Base-by-base conservation (phyloP, 2,113 vertebrate genomes). In the Salminus brasiliensis region DNA sequence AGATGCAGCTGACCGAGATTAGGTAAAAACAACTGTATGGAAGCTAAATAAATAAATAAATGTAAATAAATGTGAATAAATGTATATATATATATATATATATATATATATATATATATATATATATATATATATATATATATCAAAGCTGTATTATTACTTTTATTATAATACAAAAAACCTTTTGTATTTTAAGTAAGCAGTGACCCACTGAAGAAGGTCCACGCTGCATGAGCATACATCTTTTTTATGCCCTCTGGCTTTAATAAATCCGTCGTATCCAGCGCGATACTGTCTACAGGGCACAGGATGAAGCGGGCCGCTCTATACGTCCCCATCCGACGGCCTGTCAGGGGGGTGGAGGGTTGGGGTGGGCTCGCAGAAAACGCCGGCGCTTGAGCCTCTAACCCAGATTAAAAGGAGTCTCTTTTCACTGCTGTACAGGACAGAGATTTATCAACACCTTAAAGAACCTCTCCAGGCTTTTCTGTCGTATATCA, bases 361-460 rank as follows among this genome's bases (percentile, higher is more conserved):
- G n/a, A n/a, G n/a, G 5, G 57, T 47, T 2, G 4, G 45, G n/a
- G 21, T 1, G 63, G 53, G 69, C n/a, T n/a, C n/a, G 47, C 53
- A 41, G 73, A 25, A 82, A 76, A 74, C 49, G 36, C 30, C 63
- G 27, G 74, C 52, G 76, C 81, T 75, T 65, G 60, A 66, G 66
- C 66, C 68, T 75, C 69, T 71, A 69, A 53, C 70, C 47, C 63
- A 63, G 62, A 76, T 81, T 76, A 72, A 72, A 78, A 66, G 68
- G 9, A 73, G 59, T 74, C 78, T 23, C 62, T 39, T 39, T 73
- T 80, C 39, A 52, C 13, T 29, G 72, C 62, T 47, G 72, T 32
- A 85, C 43, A 79, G 65, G 36, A 73, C 39, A 71, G 71, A 79
- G 74, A 82, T 82, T 78, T 78, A 78, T 85, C 68, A 85, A 55